Evolutionary conservation across 1,140 invertebrate species (phyloP), one percentile per base, ranked within the genome.

Genomic region (Helicorthomorpha holstii): DNA sequence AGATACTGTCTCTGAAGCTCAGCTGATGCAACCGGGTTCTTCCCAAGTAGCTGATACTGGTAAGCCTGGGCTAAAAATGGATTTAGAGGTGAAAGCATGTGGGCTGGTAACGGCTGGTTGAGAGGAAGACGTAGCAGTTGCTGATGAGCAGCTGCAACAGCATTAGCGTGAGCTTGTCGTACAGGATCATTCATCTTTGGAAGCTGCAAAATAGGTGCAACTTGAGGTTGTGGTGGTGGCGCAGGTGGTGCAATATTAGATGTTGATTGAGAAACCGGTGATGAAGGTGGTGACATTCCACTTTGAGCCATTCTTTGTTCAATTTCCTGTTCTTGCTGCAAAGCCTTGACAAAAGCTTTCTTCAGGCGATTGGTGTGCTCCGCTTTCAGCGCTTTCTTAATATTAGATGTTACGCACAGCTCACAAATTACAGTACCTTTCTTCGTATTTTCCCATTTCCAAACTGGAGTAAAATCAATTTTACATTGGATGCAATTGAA

Each of bases 261-360:
- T n/a, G n/a, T n/a, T n/a, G n/a, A n/a, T 38, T 73, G 68, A 54
- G 75, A 73, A 1, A 74, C 69, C 49, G 70, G 67, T 42, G 73
- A 65, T 51, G 72, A 65, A 48, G 70, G 69, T 51, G 71, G 64
- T 19, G 54, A 56, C 24, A 29, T 52, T 42, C 55, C 60, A 55
- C 72, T 75, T 62, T 82, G 78, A 2, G 84, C 83, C 60, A 95
- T 71, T 56, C 90, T 81, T 65, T 91, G 85, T 66, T 98, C 94
- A 58, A 98, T 94, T 73, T 98, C 93, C 69, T 98, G 91, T 67
- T 98, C 93, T 67, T 97, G 91, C 65, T 97, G 91, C 22, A 95
- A 68, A 26, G 94, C 93, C 70, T 97, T 96, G 0, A 94, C 88
- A 67, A 98, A 98, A 26, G 91, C 91, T 27, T 91, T 91, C 71